Conservation (phyloP, 2,797 vertebrate species). For the Trichosurus vulpecula region DNA sequence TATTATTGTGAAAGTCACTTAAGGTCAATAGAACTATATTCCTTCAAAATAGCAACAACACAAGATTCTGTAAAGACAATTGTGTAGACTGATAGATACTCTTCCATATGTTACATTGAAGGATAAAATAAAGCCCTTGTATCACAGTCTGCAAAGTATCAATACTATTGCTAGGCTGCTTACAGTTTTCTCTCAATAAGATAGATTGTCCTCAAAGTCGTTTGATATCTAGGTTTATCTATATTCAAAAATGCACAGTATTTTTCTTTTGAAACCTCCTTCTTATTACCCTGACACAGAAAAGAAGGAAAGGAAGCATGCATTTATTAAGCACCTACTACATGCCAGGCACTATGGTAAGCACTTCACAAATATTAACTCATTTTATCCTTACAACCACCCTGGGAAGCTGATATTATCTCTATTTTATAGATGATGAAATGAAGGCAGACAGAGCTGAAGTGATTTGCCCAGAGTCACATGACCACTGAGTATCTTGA, state of each 20-base stretch:
- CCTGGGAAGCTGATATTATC: neutral
- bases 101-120: neutral
- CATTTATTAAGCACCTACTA: neutral
- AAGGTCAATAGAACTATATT: conserved; percentile 1
- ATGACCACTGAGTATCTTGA: neutral
- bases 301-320: neutral
- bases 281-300: neutral
- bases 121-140: neutral
- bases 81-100: neutral
- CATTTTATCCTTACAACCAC: neutral
- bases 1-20: conserved; percentile 21
- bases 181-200: neutral
- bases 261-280: neutral
- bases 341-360: neutral
- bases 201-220: neutral
- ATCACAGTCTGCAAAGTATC: neutral
- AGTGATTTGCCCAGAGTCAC: neutral
- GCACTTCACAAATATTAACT: neutral
- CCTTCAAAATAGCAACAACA: conserved; percentile 15
- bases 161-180: neutral
- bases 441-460: neutral
- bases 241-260: neutral
- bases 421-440: neutral
- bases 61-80: neutral
- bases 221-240: neutral